Percentiles rank a stretch among this genome's conserved stretches.
Conservation (phyloP, 2,888 invertebrate species). For the Chrysotoxum bicinctum region DNA sequence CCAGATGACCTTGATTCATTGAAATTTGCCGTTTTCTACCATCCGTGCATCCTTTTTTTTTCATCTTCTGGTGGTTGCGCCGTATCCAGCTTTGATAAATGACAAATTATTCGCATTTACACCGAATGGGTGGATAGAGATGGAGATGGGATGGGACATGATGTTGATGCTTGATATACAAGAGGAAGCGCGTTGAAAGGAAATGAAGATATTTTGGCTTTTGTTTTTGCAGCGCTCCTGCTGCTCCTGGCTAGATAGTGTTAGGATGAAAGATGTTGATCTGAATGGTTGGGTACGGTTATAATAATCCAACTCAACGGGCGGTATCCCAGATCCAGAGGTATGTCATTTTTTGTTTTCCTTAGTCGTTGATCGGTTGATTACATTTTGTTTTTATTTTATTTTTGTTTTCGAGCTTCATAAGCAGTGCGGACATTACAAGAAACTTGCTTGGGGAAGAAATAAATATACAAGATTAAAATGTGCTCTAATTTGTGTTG, state of each 20-base stretch:
- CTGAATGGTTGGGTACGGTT: slow-evolving; percentile 34
- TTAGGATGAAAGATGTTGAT: slow-evolving; percentile 61
- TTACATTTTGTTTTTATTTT: slow-evolving; percentile 13
- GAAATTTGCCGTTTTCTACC: slow-evolving; percentile 41
- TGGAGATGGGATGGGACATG: background rate
- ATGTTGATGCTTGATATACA: slow-evolving; percentile 18
- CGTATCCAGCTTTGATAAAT: slow-evolving; percentile 68
- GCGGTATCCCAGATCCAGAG: slow-evolving; percentile 17
- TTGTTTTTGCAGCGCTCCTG: slow-evolving; percentile 40
- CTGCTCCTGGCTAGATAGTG: slow-evolving; percentile 11
- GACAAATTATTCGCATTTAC: slow-evolving; percentile 68
- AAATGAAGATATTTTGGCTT: slow-evolving; percentile 64
- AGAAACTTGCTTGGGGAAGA: background rate
- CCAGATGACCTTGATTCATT: slow-evolving; percentile 61
- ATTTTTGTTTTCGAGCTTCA: slow-evolving; percentile 13
- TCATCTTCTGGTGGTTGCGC: slow-evolving; percentile 41
- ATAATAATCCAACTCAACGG: background rate
- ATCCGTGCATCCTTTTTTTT: slow-evolving; percentile 38
- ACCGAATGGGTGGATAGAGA: background rate
- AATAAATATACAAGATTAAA: slow-evolving; percentile 43
- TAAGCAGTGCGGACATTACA: slow-evolving; percentile 3
- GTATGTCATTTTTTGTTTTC: slow-evolving; percentile 41
- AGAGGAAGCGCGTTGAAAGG: slow-evolving; percentile 55
- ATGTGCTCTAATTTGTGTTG: slow-evolving; percentile 31
- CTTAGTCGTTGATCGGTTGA: slow-evolving; percentile 30